These are phyloP conservation scores for Halictus quadricinctus DNA, from an alignment of 2,888 invertebrate species.

Conservation along the genomic window DNA sequence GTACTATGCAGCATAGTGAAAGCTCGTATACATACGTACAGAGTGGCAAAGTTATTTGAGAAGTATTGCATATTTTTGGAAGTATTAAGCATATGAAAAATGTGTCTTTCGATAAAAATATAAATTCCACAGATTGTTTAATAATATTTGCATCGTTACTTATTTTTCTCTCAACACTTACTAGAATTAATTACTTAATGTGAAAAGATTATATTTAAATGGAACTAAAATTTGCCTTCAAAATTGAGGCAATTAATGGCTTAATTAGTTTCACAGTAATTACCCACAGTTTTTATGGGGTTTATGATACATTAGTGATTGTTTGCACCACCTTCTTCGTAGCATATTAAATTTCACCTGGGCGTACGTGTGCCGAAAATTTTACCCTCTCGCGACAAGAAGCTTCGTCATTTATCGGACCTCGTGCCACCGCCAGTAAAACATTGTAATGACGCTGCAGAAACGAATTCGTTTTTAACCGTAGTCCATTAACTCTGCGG, in stretches of 20 bases:
- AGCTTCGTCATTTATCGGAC: slow-evolving; percentile 46
- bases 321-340: slow-evolving; percentile 22
- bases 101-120: not conserved
- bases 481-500: slow-evolving; percentile 42
- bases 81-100: not conserved
- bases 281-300: slow-evolving; percentile 12
- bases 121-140: too few relatives aligned
- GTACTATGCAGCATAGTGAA: not conserved
- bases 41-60: not conserved
- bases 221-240: not conserved
- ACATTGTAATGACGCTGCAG: slow-evolving; percentile 44
- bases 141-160: not conserved
- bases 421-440: slow-evolving; percentile 21
- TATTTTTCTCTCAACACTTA: too few relatives aligned
- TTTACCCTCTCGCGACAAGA: not conserved
- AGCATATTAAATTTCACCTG: slow-evolving; percentile 10
- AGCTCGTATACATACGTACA: not conserved
- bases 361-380: slow-evolving; percentile 4
- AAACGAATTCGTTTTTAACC: slow-evolving; percentile 45
- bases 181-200: not conserved
- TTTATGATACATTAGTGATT: slow-evolving; percentile 19
- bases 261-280: slow-evolving; percentile 38
- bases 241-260: slow-evolving; percentile 12
- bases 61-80: not conserved
- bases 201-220: not conserved